phyloP scores from a whole-genome alignment of 2,113 vertebrate genomes.

The Setophaga kirtlandii region DNA sequence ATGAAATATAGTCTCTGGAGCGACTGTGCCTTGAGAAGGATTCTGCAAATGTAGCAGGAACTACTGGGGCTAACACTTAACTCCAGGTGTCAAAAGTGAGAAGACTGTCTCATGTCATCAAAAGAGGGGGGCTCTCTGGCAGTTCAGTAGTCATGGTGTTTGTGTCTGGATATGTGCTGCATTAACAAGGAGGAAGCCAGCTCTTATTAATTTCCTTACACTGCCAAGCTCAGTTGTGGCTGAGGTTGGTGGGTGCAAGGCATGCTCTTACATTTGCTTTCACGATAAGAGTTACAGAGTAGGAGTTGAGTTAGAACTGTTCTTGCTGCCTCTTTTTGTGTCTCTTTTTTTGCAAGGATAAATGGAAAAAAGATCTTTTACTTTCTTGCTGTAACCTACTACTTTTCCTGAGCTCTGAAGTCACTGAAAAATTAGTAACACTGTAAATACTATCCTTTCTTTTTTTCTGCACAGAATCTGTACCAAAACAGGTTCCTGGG shows the following conservation, averaged over 20 bases:
- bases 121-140: neutral
- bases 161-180: neutral
- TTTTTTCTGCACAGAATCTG: conserved; percentile 83
- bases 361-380: neutral
- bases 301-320: neutral
- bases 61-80: neutral
- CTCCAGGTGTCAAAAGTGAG: neutral
- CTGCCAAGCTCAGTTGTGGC: neutral
- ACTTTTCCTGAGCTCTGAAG: neutral
- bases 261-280: neutral
- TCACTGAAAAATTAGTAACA: neutral
- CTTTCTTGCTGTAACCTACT: neutral
- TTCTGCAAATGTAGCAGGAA: neutral
- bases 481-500: conserved; percentile 97
- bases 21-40: neutral
- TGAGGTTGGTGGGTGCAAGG: neutral
- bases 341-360: neutral
- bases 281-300: neutral
- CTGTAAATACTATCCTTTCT: neutral
- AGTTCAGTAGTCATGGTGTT: rapidly evolving
- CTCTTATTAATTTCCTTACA: neutral
- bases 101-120: neutral
- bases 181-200: neutral
- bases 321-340: neutral
- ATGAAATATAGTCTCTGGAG: neutral